phyloP scores from a whole-genome alignment of 2,113 vertebrate species.

The Oreochromis spilurus region DNA sequence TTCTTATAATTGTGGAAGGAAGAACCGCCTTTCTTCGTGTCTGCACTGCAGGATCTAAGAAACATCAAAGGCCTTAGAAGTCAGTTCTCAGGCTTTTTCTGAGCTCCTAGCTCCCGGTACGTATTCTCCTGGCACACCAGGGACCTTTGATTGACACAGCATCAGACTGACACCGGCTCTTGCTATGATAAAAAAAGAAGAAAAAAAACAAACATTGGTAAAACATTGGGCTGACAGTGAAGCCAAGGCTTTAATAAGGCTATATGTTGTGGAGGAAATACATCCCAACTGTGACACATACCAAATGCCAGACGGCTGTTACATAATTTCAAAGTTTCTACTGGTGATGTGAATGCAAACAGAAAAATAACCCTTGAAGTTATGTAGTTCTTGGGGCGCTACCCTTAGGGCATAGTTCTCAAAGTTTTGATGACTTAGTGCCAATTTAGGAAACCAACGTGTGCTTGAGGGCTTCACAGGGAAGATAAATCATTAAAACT shows the following conservation, averaged over 20 bases:
- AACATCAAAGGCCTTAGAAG: neutral
- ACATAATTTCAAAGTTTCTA: neutral
- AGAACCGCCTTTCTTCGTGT: neutral
- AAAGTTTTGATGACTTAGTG: neutral
- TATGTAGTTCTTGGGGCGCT: neutral
- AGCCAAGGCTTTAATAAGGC: neutral
- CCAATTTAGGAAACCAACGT: neutral
- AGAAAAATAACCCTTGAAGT: neutral
- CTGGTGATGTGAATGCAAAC: neutral
- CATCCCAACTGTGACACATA: neutral
- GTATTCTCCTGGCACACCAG: neutral
- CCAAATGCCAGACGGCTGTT: neutral
- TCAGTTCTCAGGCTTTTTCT: neutral
- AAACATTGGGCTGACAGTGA: neutral
- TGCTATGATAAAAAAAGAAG: neutral
- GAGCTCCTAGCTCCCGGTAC: neutral
- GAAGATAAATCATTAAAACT: neutral
- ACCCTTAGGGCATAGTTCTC: neutral
- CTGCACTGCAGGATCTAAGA: neutral
- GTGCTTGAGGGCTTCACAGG: neutral
- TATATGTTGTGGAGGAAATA: neutral
- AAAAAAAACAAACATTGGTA: neutral
- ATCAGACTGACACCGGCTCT: neutral
- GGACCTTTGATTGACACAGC: neutral
- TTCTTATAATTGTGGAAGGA: neutral